Evolutionary conservation across 2,113 vertebrate genomes (phyloP).

Genomic region (Neolamprologus modestus): DNA sequence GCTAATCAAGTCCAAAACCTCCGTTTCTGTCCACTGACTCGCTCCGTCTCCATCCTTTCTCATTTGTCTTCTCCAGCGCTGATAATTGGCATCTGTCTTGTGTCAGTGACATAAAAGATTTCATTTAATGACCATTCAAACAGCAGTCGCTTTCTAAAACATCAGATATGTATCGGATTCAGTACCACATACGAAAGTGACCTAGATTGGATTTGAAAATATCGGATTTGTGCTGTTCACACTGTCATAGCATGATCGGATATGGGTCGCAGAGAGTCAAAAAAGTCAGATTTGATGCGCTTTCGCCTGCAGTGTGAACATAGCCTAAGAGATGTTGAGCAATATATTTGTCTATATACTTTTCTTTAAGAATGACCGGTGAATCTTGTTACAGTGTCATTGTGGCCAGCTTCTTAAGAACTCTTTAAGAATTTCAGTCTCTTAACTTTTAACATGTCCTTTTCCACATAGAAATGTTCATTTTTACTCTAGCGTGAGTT

Average conservation of each 20-base stretch:
- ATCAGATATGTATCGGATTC: background rate
- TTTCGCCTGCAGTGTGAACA: background rate
- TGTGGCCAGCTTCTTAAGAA: background rate
- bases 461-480: background rate
- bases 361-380: accelerated
- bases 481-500: accelerated
- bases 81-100: background rate
- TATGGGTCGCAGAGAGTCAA: background rate
- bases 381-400: background rate
- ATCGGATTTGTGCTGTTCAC: accelerated
- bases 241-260: background rate
- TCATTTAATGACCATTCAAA: background rate
- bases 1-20: background rate
- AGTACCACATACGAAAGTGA: background rate
- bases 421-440: background rate
- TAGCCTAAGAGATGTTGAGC: accelerated
- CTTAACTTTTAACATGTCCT: background rate
- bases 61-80: accelerated
- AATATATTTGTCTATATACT: background rate
- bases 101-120: background rate
- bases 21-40: background rate
- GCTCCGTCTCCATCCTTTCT: background rate
- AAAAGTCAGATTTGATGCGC: background rate
- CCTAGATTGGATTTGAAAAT: accelerated
- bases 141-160: accelerated